A percentile compares a stretch with the other conserved stretches of the same genome.
Evolutionary conservation across 2,888 invertebrate species (phyloP).

Genomic region (Gortyna flavago): DNA sequence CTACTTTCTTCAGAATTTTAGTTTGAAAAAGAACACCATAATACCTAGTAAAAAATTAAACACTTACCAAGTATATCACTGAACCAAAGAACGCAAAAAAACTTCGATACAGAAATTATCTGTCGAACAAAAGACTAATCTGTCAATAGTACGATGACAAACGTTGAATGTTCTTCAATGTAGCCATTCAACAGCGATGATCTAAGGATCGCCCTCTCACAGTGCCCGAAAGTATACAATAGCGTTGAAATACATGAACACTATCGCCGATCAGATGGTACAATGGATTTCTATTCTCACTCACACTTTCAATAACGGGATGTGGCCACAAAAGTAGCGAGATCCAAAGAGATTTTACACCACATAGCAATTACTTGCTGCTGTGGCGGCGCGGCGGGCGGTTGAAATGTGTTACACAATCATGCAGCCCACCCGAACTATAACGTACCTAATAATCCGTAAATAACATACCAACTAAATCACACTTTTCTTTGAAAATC

Average conservation of each 20-base stretch:
- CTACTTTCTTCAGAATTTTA: background rate
- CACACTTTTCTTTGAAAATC: background rate
- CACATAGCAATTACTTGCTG: background rate
- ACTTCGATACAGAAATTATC: conserved; percentile 49
- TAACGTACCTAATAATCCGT: background rate
- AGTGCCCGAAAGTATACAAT: conserved; percentile 75
- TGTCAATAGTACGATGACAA: conserved; percentile 73
- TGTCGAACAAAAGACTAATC: conserved; percentile 59
- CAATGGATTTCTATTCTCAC: conserved; percentile 66
- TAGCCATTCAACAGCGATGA: conserved; percentile 72
- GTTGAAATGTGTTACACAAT: background rate
- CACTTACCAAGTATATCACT: conserved; percentile 17
- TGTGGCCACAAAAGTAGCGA: conserved; percentile 53
- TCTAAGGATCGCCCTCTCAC: conserved; percentile 71
- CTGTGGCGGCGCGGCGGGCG: background rate
- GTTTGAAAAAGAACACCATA: background rate
- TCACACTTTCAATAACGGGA: conserved; percentile 72
- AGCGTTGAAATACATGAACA: conserved; percentile 80
- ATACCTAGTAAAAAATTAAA: conserved; percentile 25
- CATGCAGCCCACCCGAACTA: background rate
- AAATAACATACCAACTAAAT: background rate
- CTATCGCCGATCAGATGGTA: conserved; percentile 77
- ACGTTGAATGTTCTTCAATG: conserved; percentile 69
- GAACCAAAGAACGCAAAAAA: conserved; percentile 28
- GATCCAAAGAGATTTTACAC: background rate